Evolutionary conservation across 2,113 vertebrate species (phyloP).

Genomic region (Hydrochoerus hydrochaeris): DNA sequence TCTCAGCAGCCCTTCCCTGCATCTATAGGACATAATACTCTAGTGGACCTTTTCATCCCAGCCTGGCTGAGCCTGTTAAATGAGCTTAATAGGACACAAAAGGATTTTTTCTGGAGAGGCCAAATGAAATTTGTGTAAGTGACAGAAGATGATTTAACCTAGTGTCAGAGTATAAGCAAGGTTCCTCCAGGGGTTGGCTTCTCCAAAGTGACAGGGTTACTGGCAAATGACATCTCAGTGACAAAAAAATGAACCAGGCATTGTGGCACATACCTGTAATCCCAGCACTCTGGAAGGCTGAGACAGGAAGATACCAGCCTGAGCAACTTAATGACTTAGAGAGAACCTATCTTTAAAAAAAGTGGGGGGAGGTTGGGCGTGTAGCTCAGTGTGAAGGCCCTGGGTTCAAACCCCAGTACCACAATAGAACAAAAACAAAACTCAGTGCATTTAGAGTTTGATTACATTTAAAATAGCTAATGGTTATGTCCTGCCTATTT

Average conservation of each 20-base stretch:
- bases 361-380: not conserved
- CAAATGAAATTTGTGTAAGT: not conserved
- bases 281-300: not conserved
- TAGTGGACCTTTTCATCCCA: not conserved
- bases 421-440: not conserved
- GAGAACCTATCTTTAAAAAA: not conserved
- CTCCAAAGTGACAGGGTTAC: not conserved
- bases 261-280: not conserved
- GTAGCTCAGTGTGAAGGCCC: not conserved
- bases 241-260: not conserved
- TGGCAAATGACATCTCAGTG: not conserved
- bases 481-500: not conserved
- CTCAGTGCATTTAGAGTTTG: slow-evolving; percentile 8
- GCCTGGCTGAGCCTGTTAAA: not conserved
- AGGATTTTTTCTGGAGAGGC: not conserved
- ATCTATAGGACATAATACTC: not conserved
- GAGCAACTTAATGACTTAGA: not conserved
- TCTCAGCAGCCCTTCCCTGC: not conserved
- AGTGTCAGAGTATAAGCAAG: not conserved
- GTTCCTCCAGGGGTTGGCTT: not conserved
- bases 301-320: not conserved
- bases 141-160: not conserved
- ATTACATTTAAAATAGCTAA: not conserved
- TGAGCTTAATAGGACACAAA: not conserved
- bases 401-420: not conserved